Conservation (phyloP, 2,113 vertebrate species). For the Nothocercus julius region DNA sequence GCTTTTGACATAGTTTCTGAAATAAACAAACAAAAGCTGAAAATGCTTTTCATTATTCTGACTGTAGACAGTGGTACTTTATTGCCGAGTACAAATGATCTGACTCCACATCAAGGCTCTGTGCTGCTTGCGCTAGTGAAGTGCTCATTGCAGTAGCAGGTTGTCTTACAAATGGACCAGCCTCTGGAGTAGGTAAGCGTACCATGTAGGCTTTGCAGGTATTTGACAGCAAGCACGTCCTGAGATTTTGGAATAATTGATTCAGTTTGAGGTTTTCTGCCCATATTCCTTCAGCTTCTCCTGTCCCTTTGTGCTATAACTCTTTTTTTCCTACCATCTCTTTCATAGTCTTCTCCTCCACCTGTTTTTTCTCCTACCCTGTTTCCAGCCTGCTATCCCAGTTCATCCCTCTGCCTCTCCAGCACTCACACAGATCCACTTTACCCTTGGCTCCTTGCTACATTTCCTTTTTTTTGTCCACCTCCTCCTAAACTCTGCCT, state of each 20-base stretch:
- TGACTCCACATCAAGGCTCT: not conserved
- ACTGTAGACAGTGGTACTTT: not conserved
- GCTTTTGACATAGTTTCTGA: not conserved
- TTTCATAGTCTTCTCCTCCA: not conserved
- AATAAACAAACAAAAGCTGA: conserved; percentile 8
- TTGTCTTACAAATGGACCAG: not conserved
- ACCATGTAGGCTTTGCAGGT: not conserved
- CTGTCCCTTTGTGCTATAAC: not conserved
- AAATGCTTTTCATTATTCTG: not conserved
- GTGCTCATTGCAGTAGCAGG: not conserved
- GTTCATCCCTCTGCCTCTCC: not conserved
- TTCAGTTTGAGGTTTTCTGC: not conserved
- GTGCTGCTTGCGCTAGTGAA: not conserved
- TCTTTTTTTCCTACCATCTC: not conserved
- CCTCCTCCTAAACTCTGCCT: not conserved
- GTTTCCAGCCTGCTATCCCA: not conserved
- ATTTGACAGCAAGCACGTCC: not conserved
- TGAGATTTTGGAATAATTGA: not conserved
- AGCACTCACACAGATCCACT: not conserved
- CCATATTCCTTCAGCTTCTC: not conserved
- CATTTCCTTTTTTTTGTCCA: not conserved
- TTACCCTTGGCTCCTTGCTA: not conserved
- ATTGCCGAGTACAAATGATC: not conserved
- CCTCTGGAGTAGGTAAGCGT: fast-evolving
- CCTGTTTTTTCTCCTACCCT: not conserved